Evolutionary conservation across 2,888 invertebrate genomes (phyloP).

Genomic region (Nomada fucata): DNA sequence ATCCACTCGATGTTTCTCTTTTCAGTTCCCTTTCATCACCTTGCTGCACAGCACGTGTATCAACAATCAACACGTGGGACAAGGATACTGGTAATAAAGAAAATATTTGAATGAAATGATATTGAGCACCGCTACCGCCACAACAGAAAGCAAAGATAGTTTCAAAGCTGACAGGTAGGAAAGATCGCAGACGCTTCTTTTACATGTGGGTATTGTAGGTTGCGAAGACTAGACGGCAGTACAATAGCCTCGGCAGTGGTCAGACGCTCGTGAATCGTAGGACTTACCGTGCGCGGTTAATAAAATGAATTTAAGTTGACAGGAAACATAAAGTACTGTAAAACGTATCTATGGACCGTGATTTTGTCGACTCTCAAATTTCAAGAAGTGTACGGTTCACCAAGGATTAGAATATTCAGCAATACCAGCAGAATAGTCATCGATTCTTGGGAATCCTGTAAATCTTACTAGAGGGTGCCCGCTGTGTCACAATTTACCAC

Average conservation of each 20-base stretch:
- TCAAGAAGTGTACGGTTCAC: background rate
- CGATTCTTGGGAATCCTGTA: background rate
- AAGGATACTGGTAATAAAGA: constrained; percentile 18
- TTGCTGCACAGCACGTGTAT: constrained; percentile 12
- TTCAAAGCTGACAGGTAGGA: constrained; percentile 46
- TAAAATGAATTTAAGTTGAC: background rate
- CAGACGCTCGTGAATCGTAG: constrained; percentile 13
- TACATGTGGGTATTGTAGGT: background rate
- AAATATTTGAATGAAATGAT: background rate
- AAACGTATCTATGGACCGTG: background rate
- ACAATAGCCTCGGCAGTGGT: constrained; percentile 5
- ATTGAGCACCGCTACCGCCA: constrained; percentile 59
- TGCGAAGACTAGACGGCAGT: background rate
- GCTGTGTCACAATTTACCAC: background rate
- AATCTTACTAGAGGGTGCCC: background rate
- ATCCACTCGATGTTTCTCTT: too few species aligned
- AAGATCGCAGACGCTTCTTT: background rate
- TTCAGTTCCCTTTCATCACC: constrained; percentile 3
- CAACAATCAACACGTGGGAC: constrained; percentile 12
- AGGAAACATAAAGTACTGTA: background rate
- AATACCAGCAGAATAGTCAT: background rate
- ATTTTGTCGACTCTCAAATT: background rate
- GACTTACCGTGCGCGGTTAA: too few species aligned
- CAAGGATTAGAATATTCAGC: background rate
- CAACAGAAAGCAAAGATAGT: constrained; percentile 48